A percentile compares a stretch with the other conserved stretches of the same genome.
phyloP scores from a whole-genome alignment of 2,888 invertebrate species.

The Philereme transversata region DNA sequence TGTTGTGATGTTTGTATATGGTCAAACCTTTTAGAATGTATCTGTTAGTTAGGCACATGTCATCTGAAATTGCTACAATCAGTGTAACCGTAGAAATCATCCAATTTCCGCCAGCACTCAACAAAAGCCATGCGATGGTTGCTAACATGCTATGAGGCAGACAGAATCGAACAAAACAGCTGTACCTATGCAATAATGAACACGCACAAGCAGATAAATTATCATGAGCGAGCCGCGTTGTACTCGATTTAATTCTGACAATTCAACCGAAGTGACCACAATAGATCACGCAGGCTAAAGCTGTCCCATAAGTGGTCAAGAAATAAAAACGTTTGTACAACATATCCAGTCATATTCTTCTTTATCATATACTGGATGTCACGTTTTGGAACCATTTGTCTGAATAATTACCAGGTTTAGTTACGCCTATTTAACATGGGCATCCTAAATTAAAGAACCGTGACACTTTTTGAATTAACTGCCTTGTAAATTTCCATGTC shows the following conservation, averaged over 20 bases:
- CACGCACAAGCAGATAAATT: slow-evolving; percentile 49
- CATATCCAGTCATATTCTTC: slow-evolving; percentile 27
- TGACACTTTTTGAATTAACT: slow-evolving; percentile 2
- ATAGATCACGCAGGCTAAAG: slow-evolving; percentile 26
- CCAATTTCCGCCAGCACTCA: slow-evolving; percentile 14
- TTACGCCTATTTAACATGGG: slow-evolving; percentile 11
- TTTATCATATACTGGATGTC: slow-evolving; percentile 20
- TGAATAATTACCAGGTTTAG: slow-evolving; percentile 27
- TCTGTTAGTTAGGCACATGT: slow-evolving; percentile 14
- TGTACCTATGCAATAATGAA: slow-evolving; percentile 35
- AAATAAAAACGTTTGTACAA: slow-evolving; percentile 11
- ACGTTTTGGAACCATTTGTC: slow-evolving; percentile 28
- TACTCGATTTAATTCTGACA: slow-evolving; percentile 67
- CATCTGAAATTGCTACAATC: slow-evolving; percentile 5
- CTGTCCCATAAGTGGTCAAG: slow-evolving; percentile 8
- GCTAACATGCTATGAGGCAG: slow-evolving; percentile 18
- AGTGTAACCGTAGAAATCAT: slow-evolving; percentile 16
- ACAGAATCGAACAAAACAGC: slow-evolving; percentile 23
- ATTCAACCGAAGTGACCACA: slow-evolving; percentile 53
- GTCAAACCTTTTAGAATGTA: slow-evolving; percentile 15
- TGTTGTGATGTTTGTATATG: slow-evolving; percentile 14
- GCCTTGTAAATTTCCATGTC: slow-evolving; percentile 7
- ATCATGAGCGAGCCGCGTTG: slow-evolving; percentile 57
- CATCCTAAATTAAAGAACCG: slow-evolving; percentile 6
- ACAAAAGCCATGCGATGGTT: slow-evolving; percentile 25